Base-by-base conservation (phyloP, 2,888 invertebrate genomes). In the Philereme vetulata region DNA sequence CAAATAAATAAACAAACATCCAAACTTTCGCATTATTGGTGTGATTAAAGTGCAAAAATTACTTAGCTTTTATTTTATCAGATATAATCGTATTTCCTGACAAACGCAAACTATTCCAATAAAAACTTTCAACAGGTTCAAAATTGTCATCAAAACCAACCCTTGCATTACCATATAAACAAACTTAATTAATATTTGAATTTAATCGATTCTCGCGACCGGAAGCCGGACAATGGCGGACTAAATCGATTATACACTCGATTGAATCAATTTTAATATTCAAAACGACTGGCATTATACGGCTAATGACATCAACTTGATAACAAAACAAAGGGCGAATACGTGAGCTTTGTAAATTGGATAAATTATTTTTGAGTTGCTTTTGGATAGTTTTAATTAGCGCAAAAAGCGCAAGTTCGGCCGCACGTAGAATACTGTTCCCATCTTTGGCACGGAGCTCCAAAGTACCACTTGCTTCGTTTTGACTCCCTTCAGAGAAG, bases 211-310 rank as follows among this genome's bases (percentile, higher is more conserved):
- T 66, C 55, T 58, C 62, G 51, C 55, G 56, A 63, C 51, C 84
- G 84, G 85, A 84, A 80, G 80, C 69, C 56, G 69, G 67, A 82
- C 85, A 84, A 85, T 81, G 74, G 80, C 56, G 68, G 65, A 65
- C 72, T 70, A 70, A 73, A 68, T 70, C 70, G 80, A 83, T 82
- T 82, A 84, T 77, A 71, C 85, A 81, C 77, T 65, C 71, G 76
- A 70, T 66, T 79, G 74, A 74, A 73, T 78, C 77, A 74, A 76
- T 75, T 78, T 82, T 74, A 78, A 81, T 80, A 84, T 84, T 82
- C 79, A 79, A 81, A 84, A 75, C 71, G 70, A 71, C 5, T 65
- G 66, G 72, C 72, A 71, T 72, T 75, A 78, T 72, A 65, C 70
- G 73, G 76, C 74, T 82, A 81, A 82, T 81, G 78, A 81, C 76